phyloP scores from a whole-genome alignment of 1,140 invertebrate species.

The Drosophila auraria region DNA sequence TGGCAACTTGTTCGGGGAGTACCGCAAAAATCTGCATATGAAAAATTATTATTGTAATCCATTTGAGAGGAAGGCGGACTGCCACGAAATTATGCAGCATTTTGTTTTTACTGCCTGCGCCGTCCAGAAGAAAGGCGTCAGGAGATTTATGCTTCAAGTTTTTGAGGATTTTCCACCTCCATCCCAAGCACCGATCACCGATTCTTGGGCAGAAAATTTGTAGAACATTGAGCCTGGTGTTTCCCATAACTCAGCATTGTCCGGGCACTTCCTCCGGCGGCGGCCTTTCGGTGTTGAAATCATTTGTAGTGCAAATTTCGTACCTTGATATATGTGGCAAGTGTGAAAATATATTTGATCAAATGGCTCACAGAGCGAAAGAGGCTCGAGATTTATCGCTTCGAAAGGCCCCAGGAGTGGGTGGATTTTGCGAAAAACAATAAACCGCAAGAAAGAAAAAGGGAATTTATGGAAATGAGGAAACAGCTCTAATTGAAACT shows the following conservation, averaged over 20 bases:
- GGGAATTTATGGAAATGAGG: conserved; percentile 45
- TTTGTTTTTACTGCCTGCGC: conserved; percentile 69
- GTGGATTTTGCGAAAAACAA: conserved; percentile 23
- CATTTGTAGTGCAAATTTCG: conserved; percentile 84
- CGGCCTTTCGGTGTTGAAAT: conserved; percentile 81
- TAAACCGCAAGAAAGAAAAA: conserved; percentile 2
- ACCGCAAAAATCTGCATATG: conserved; percentile 78
- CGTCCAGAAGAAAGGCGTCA: conserved; percentile 77
- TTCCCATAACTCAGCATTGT: conserved; percentile 79
- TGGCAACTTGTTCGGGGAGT: conserved; percentile 67
- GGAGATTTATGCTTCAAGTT: conserved; percentile 75
- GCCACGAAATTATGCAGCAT: conserved; percentile 79
- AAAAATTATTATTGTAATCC: conserved; percentile 84
- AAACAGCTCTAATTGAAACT: conserved; percentile 45
- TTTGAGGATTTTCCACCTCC: conserved; percentile 65
- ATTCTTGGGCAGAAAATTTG: conserved; percentile 73
- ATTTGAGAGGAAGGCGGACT: conserved; percentile 68
- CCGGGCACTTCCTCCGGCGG: conserved; percentile 55
- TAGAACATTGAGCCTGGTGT: conserved; percentile 76
- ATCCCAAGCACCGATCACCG: conserved; percentile 22
- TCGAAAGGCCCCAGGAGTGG: conserved; percentile 56
- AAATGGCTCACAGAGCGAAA: conserved; percentile 62
- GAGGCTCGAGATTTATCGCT: conserved; percentile 62
- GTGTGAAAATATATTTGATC: conserved; percentile 84
- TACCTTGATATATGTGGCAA: conserved; percentile 82